Evolutionary conservation across 2,797 vertebrate genomes (phyloP), one percentile per base, ranked within the genome.

Genomic region (Adelosebastes latens): DNA sequence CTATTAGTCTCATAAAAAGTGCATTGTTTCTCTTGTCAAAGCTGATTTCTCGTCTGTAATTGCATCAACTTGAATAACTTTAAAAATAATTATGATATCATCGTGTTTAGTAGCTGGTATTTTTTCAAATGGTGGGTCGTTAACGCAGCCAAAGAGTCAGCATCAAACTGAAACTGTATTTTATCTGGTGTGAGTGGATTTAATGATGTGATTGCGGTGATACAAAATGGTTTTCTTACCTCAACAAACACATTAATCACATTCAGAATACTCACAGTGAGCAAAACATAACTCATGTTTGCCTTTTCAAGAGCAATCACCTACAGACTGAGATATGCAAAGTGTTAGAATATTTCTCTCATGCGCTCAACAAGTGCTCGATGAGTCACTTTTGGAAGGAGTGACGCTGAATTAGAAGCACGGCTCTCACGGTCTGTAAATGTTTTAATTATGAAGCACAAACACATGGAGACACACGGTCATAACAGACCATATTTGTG

Each of bases 371-470:
- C 67, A 53, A 82, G 65, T 8, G 62, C 53, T 36, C 9, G 77
- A 77, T 73, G 83, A 91, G 58, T 75, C 29, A 87, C 60, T 72
- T 85, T 90, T 75, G 59, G 80, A 76, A 36, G 39, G 69, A 74
- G 71, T 67, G 85, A 87, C 52, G 67, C 59, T 67, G 72, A 81
- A 88, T 84, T 83, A 73, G 71, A 79, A 81, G 36, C 73, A 77
- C 59, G 39, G 55, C 80, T 85, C 72, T 80, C 75, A 36, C 59
- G n/a, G 80, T 90, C 91, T 83, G 85, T 86, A 91, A 91, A 94
- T 85, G 83, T 93, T 95, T 92, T 83, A 92, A 87, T 87, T 86
- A 75, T 77, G 75, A 88, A 91, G 80, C 68, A 77, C 88, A 91
- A 93, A 94, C 93, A 94, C 88, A 89, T 62, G 80, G 83, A 93